Conservation (phyloP, 2,797 vertebrate species). For the Orestias chungarensis region DNA sequence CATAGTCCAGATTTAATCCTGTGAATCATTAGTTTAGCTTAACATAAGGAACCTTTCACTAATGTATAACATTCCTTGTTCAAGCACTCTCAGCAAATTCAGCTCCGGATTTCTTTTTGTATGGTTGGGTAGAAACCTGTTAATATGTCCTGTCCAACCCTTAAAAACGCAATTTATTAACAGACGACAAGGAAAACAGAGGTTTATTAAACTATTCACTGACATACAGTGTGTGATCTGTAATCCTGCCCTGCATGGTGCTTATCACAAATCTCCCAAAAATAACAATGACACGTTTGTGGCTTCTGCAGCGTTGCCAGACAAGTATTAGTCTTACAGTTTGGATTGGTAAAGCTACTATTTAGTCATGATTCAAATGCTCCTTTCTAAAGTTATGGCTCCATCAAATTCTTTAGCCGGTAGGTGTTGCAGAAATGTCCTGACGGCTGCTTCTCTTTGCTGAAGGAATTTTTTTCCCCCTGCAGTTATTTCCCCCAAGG, state of each 20-base stretch:
- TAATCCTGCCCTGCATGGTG: conserved; percentile 4
- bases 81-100: background rate
- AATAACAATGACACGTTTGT: conserved; percentile 9
- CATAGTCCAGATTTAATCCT: background rate
- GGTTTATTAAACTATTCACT: conserved; percentile 1
- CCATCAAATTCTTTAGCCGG: background rate
- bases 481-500: background rate
- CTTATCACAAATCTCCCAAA: conserved; percentile 3
- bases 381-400: background rate
- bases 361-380: background rate
- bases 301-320: background rate
- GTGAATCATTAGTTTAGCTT: background rate
- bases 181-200: background rate
- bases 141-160: background rate
- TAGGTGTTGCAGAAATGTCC: background rate
- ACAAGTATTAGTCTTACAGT: background rate
- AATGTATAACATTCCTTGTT: background rate
- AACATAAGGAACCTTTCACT: background rate
- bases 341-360: background rate
- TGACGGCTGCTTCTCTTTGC: too few species aligned
- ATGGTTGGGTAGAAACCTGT: background rate
- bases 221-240: background rate
- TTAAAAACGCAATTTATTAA: background rate
- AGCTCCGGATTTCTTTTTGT: background rate
- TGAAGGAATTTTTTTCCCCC: too few species aligned